Evolutionary conservation across 1,140 invertebrate genomes (phyloP).

Genomic region (Drosophila subpulchrella): DNA sequence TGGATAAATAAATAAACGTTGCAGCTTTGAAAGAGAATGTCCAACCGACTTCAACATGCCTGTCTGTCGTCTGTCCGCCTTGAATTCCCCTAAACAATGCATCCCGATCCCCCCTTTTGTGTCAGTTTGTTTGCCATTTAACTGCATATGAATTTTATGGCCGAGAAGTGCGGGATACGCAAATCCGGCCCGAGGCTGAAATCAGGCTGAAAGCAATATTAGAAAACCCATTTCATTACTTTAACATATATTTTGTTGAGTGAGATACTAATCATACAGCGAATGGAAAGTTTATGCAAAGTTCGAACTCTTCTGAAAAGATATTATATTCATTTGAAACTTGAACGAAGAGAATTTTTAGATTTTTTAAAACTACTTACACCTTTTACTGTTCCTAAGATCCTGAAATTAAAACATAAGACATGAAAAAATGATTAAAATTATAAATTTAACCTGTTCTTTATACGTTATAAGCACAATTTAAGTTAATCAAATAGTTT

Average conservation of each 20-base stretch:
- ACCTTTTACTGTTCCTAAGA: too few relatives aligned
- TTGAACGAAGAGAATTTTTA: too few relatives aligned
- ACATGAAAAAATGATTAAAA: background rate
- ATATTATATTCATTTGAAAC: too few relatives aligned
- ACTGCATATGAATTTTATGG: constrained; percentile 39
- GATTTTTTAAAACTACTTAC: too few relatives aligned
- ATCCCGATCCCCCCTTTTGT: constrained; percentile 6
- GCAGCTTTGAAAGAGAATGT: constrained; percentile 62
- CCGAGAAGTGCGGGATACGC: background rate
- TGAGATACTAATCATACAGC: too few relatives aligned
- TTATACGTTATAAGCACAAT: too few relatives aligned
- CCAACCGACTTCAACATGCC: constrained; percentile 67
- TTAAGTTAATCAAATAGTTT: too few relatives aligned
- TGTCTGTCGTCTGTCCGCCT: constrained; percentile 54
- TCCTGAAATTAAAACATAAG: too few relatives aligned
- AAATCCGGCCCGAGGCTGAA: background rate
- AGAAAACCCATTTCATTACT: background rate
- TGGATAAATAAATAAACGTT: constrained; percentile 73
- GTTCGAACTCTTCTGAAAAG: too few relatives aligned
- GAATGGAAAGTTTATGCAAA: too few relatives aligned
- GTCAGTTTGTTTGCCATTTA: constrained; percentile 49
- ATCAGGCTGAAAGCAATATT: background rate
- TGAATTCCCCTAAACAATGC: background rate
- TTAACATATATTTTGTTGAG: background rate
- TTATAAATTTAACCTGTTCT: too few relatives aligned